Percentiles rank a stretch among this genome's conserved stretches.
Conservation (phyloP, 2,888 invertebrate species). For the Lysandra coridon region DNA sequence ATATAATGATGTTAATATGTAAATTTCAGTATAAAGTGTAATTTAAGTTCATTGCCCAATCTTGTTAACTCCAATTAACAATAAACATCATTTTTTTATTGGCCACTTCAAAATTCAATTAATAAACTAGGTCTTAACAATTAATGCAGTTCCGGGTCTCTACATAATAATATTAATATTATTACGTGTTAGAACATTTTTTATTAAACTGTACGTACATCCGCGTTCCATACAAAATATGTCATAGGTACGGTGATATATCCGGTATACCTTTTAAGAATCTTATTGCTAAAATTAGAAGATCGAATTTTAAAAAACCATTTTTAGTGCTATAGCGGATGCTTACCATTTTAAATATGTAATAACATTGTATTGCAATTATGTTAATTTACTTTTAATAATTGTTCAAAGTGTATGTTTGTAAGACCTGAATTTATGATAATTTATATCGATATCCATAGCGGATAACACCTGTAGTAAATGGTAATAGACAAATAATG, state of each 20-base stretch:
- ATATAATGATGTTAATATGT: too few species aligned
- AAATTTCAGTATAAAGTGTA: neutral
- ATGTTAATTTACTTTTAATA: neutral
- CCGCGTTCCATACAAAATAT: constrained; percentile 3
- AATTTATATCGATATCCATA: neutral
- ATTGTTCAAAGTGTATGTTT: neutral
- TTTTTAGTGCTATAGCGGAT: too few species aligned
- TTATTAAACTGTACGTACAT: neutral
- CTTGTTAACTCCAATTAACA: neutral
- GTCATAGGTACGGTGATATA: neutral
- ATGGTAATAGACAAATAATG: too few species aligned
- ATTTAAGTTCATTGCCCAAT: neutral
- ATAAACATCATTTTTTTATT: neutral
- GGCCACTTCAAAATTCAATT: neutral
- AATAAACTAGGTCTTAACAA: neutral
- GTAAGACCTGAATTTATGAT: too few species aligned
- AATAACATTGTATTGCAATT: neutral
- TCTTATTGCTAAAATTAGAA: neutral
- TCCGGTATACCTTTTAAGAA: neutral
- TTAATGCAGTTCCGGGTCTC: neutral
- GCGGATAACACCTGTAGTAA: neutral
- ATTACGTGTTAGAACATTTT: constrained; percentile 1
- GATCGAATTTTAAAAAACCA: neutral
- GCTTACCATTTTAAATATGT: neutral
- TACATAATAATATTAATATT: neutral